A percentile compares a stretch with the other conserved stretches of the same genome.
These are phyloP conservation scores for Galeopterus variegatus DNA, from an alignment of 2,113 vertebrate genomes.

Conservation along the genomic window DNA sequence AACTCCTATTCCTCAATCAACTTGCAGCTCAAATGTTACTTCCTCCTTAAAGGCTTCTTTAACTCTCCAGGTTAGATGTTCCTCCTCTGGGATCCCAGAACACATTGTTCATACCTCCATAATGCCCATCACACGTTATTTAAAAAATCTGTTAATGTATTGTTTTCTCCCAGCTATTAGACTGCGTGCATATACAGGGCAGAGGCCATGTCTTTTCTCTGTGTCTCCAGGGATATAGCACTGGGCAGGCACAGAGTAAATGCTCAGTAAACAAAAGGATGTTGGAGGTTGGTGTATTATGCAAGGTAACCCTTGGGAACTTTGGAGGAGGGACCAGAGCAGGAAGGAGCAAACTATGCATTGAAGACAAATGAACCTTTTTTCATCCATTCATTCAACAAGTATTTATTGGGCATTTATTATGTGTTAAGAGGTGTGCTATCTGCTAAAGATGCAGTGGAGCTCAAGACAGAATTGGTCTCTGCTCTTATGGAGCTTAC, in stretches of 20 bases:
- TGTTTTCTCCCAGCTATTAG: background rate
- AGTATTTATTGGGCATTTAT: background rate
- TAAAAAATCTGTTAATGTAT: background rate
- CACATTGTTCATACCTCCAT: background rate
- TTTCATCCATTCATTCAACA: background rate
- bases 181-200: background rate
- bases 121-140: background rate
- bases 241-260: background rate
- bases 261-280: background rate
- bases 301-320: background rate
- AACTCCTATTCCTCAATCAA: background rate
- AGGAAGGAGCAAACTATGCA: background rate
- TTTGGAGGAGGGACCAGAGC: background rate
- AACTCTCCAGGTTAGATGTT: background rate
- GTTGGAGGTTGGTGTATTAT: background rate
- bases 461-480: background rate
- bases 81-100: background rate
- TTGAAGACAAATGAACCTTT: constrained; percentile 5
- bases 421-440: background rate
- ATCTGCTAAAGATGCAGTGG: background rate
- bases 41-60: background rate
- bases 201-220: background rate
- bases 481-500: background rate
- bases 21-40: background rate
- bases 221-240: background rate